Percentiles rank a stretch among this genome's conserved stretches.
Conservation (phyloP, 2,888 invertebrate genomes). For the Alsophila aescularia region DNA sequence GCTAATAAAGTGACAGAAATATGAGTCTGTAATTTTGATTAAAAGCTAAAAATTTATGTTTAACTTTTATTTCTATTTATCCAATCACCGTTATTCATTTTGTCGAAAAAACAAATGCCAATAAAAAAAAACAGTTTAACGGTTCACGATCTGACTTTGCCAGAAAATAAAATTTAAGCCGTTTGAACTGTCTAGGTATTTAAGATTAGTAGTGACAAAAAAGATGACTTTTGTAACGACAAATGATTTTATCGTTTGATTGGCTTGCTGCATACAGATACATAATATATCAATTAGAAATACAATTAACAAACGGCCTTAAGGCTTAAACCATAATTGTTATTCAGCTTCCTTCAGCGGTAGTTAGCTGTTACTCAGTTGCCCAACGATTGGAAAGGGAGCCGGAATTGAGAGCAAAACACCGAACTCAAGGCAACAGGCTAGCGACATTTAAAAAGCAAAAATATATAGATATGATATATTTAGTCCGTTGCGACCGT, state of each 20-base stretch:
- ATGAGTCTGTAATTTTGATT: too few relatives aligned
- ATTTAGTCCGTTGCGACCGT: conserved; percentile 44
- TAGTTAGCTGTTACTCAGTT: conserved; percentile 45
- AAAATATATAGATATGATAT: conserved; percentile 31
- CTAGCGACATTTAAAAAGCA: conserved; percentile 59
- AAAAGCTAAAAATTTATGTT: too few relatives aligned
- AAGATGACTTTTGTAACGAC: neutral
- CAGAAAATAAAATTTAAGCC: too few relatives aligned
- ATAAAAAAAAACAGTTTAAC: too few relatives aligned
- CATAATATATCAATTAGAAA: conserved; percentile 16
- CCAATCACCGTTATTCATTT: too few relatives aligned
- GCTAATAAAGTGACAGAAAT: too few relatives aligned
- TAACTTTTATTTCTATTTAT: too few relatives aligned
- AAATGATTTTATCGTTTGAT: neutral
- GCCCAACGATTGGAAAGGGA: conserved; percentile 72
- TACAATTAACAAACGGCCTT: conserved; percentile 43
- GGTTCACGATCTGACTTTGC: too few relatives aligned
- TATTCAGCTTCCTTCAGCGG: conserved; percentile 53
- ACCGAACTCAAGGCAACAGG: conserved; percentile 68
- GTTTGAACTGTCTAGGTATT: too few relatives aligned
- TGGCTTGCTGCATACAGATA: neutral
- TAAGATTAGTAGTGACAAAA: neutral
- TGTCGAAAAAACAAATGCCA: too few relatives aligned
- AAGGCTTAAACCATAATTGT: conserved; percentile 48
- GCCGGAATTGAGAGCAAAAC: conserved; percentile 64